A percentile compares a stretch with the other conserved stretches of the same genome.
phyloP scores from a whole-genome alignment of 2,797 vertebrate species.

The Discoglossus pictus region DNA sequence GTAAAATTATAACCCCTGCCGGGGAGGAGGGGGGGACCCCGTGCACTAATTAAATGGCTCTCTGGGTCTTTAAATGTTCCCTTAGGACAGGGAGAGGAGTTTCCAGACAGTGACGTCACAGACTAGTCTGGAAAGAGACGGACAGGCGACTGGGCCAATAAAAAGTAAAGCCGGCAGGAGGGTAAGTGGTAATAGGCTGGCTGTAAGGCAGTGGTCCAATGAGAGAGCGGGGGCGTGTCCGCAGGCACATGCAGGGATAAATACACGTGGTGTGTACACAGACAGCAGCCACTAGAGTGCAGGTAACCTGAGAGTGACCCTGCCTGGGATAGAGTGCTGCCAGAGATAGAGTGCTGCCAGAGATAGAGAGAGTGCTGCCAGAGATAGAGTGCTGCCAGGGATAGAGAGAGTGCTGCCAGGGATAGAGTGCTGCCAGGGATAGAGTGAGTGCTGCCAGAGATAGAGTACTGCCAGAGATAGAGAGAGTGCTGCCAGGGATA shows the following conservation, averaged over 20 bases:
- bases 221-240: not conserved
- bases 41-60: constrained; percentile 33
- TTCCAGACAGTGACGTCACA: constrained; percentile 58
- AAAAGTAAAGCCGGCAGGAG: constrained; percentile 27
- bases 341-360: no score
- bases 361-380: no score
- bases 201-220: not conserved
- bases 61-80: constrained; percentile 61
- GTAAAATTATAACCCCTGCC: constrained; percentile 56
- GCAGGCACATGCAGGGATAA: constrained; percentile 27
- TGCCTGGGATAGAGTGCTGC: no score
- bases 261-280: constrained; percentile 21
- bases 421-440: no score
- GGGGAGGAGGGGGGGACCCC: constrained; percentile 47
- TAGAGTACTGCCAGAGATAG: no score
- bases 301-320: constrained; percentile 53
- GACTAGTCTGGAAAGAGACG: constrained; percentile 34
- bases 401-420: no score
- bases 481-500: no score
- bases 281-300: constrained; percentile 14
- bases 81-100: constrained; percentile 44
- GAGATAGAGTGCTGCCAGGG: no score
- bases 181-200: not conserved
- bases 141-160: not conserved
- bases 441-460: no score